Conservation (phyloP, 2,888 invertebrate genomes). For the Hirudinaria manillensis region DNA sequence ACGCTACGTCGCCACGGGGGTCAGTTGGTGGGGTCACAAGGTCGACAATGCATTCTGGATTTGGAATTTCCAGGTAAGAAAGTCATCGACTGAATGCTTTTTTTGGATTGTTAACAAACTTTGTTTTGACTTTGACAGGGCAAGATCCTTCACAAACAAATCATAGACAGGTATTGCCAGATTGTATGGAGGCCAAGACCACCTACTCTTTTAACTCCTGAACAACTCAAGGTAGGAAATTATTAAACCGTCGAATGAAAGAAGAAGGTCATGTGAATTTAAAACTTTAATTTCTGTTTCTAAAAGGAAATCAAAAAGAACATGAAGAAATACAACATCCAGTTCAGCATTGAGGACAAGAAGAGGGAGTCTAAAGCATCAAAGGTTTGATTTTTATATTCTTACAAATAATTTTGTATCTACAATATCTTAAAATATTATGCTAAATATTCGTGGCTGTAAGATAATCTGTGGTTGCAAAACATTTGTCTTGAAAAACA, state of each 20-base stretch:
- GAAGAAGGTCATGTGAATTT: not conserved
- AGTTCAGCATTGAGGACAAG: conserved; percentile 92
- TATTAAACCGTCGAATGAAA: not conserved
- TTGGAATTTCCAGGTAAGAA: conserved; percentile 81
- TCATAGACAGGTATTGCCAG: conserved; percentile 86
- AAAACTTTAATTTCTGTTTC: not conserved
- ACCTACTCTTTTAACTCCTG: conserved; percentile 71
- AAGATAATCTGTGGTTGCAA: not conserved
- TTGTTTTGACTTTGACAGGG: conserved; percentile 51
- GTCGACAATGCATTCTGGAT: conserved; percentile 81
- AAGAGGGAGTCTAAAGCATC: conserved; percentile 84
- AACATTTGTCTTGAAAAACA: not conserved
- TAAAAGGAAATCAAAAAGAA: conserved; percentile 88
- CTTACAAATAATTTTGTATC: no score
- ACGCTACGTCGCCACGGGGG: conserved; percentile 89
- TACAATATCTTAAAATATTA: not conserved
- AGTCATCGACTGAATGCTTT: not conserved
- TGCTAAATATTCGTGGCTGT: not conserved
- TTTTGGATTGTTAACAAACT: not conserved
- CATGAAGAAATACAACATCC: conserved; percentile 89
- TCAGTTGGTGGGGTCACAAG: conserved; percentile 90
- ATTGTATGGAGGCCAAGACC: conserved; percentile 93
- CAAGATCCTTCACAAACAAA: conserved; percentile 69
- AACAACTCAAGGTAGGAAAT: conserved; percentile 64
- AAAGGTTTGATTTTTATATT: conserved; percentile 59